Percentiles rank a stretch among this genome's conserved stretches.
Conservation (phyloP, 2,888 invertebrate genomes). For the Eurytoma californica region DNA sequence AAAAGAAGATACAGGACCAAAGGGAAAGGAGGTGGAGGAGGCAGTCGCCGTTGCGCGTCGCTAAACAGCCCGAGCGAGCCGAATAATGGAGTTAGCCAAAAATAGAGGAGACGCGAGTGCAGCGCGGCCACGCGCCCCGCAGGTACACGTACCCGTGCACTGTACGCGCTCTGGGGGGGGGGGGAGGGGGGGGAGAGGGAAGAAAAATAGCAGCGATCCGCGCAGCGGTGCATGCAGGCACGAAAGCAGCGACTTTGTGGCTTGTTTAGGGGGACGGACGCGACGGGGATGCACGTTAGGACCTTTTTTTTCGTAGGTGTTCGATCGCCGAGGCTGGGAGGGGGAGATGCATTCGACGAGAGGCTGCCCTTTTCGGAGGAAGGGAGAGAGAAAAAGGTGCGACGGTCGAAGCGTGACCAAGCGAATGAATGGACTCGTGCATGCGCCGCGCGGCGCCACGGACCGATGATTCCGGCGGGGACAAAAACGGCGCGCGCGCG, state of each 20-base stretch:
- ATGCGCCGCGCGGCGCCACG: constrained; percentile 37
- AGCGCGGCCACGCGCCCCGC: not conserved
- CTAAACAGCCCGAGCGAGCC: constrained; percentile 37
- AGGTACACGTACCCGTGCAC: not conserved
- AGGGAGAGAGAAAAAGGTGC: not conserved
- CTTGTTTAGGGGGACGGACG: constrained; percentile 23
- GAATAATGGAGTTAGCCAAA: constrained; percentile 48
- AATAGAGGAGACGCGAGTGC: constrained; percentile 26
- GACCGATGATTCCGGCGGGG: constrained; percentile 55
- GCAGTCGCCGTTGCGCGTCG: constrained; percentile 1
- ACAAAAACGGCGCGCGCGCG: not conserved
- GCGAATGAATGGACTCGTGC: constrained; percentile 64
- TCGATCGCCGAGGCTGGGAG: constrained; percentile 7
- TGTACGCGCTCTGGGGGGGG: too few species aligned
- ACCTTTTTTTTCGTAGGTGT: constrained; percentile 34
- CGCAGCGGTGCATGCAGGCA: constrained; percentile 19
- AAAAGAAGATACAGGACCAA: not conserved
- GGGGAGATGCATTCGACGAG: not conserved
- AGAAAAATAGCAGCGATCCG: constrained; percentile 9
- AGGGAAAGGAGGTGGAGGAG: not conserved
- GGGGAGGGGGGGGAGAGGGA: too few species aligned
- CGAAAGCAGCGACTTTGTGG: constrained; percentile 46
- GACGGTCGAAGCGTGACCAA: constrained; percentile 65
- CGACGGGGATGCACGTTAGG: not conserved
- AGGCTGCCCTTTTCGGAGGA: constrained; percentile 40